phyloP scores from a whole-genome alignment of 23 tunicate species.

The Halocynthia roretzi region DNA sequence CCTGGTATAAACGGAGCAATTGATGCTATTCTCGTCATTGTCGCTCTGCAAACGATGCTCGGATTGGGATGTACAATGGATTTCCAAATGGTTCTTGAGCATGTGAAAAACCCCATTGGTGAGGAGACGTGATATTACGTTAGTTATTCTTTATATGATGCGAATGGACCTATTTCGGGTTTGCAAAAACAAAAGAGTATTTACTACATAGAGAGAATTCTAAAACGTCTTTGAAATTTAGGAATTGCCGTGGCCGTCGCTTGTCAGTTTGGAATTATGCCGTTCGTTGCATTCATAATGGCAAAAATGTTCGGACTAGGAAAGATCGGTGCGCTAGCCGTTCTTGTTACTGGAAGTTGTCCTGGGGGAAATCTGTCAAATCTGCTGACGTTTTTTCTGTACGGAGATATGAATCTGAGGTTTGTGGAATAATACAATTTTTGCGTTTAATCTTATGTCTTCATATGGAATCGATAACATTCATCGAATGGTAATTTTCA shows the following conservation, averaged over 20 bases:
- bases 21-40: conserved; percentile 49
- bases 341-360: conserved; percentile 60
- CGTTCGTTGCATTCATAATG: conserved; percentile 52
- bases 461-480: not conserved
- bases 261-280: conserved; percentile 79
- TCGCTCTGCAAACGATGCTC: conserved; percentile 69
- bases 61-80: conserved; percentile 80
- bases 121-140: not conserved
- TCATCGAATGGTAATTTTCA: conserved; percentile 3
- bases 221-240: no score
- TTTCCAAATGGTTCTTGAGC: conserved; percentile 36
- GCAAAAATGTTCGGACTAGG: conserved; percentile 48
- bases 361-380: conserved; percentile 85
- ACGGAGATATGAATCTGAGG: conserved; percentile 81
- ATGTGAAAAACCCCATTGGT: conserved; percentile 40
- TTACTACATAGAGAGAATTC: no score
- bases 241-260: conserved; percentile 64
- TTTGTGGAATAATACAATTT: conserved; percentile 5
- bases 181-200: no score
- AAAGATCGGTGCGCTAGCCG: conserved; percentile 52
- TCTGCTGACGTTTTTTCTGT: conserved; percentile 47
- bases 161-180: no score
- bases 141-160: no score
- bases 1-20: conserved; percentile 48
- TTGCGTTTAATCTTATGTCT: not conserved